Percentiles rank a stretch among this genome's conserved stretches.
These are phyloP conservation scores for Micoletzkya japonica DNA, from an alignment of 2,888 invertebrate genomes.

Conservation along the genomic window DNA sequence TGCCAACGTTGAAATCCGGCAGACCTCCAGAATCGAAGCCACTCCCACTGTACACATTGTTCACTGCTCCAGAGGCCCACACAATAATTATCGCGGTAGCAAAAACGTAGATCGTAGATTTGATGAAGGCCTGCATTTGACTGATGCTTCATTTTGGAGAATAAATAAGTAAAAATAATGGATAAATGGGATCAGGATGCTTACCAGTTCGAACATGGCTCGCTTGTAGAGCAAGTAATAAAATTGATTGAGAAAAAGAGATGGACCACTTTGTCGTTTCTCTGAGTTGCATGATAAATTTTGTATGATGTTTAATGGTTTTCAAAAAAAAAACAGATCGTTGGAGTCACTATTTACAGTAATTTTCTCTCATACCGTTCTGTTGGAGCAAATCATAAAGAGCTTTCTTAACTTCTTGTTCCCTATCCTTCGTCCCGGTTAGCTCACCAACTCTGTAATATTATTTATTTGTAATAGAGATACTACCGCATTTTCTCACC, in stretches of 20 bases:
- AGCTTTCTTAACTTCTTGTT: slow-evolving; percentile 8
- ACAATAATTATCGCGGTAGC: too few relatives aligned
- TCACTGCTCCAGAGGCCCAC: too few relatives aligned
- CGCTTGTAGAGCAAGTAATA: slow-evolving; percentile 9
- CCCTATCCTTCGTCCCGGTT: slow-evolving; percentile 14
- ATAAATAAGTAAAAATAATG: background rate
- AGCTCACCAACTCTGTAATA: slow-evolving; percentile 16
- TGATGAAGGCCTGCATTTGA: too few relatives aligned
- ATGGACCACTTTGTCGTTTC: background rate
- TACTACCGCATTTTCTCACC: slow-evolving; percentile 19
- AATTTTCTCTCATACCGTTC: background rate
- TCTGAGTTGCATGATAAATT: too few relatives aligned
- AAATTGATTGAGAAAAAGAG: background rate
- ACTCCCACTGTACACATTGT: too few relatives aligned
- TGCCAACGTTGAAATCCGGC: too few relatives aligned
- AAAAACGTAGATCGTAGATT: too few relatives aligned
- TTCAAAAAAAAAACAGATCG: background rate
- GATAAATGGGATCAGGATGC: background rate
- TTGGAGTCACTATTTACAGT: background rate
- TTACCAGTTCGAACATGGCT: slow-evolving; percentile 8
- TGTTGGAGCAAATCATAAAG: background rate
- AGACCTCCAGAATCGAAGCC: too few relatives aligned
- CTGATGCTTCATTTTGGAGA: background rate
- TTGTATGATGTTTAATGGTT: background rate
- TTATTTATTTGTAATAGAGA: background rate